A percentile compares a stretch with the other conserved stretches of the same genome.
phyloP scores from a whole-genome alignment of 1,140 invertebrate species.

The Conus betulinus region DNA sequence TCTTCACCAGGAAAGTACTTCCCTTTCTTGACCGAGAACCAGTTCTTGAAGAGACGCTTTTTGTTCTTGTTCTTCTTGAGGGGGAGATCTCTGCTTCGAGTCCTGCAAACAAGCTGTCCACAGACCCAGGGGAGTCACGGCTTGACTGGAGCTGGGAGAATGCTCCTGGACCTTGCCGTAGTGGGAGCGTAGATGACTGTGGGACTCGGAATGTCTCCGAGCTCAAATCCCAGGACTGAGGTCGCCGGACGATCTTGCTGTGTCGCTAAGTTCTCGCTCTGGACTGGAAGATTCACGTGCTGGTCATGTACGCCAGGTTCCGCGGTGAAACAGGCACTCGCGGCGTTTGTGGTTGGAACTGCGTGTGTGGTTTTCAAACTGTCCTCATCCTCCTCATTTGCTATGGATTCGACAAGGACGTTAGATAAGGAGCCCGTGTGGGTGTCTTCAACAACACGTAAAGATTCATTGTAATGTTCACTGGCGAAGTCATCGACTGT shows the following conservation, averaged over 20 bases:
- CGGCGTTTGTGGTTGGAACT: background rate
- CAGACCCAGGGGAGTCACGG: background rate
- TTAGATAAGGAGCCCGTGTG: too few species aligned
- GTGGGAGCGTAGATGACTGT: background rate
- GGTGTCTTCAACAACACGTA: too few species aligned
- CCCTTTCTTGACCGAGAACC: conserved; percentile 13
- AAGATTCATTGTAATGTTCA: too few species aligned
- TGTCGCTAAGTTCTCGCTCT: background rate
- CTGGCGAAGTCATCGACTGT: too few species aligned
- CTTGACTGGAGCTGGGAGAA: background rate
- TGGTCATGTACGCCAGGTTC: background rate
- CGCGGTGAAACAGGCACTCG: background rate
- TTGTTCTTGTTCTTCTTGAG: conserved; percentile 2
- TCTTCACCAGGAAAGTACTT: conserved; percentile 5
- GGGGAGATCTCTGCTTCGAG: background rate
- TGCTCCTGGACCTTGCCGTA: background rate
- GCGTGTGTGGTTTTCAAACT: background rate
- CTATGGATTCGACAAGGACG: too few species aligned
- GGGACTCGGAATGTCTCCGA: background rate
- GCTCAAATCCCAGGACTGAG: background rate
- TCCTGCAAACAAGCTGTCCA: conserved; percentile 1
- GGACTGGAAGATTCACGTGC: background rate
- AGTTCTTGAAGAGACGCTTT: conserved; percentile 11
- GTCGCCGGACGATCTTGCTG: background rate
- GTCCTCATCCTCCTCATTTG: too few species aligned